A percentile compares a stretch with the other conserved stretches of the same genome.
Evolutionary conservation across 2,797 vertebrate species (phyloP).

Genomic region (Todus mexicanus): DNA sequence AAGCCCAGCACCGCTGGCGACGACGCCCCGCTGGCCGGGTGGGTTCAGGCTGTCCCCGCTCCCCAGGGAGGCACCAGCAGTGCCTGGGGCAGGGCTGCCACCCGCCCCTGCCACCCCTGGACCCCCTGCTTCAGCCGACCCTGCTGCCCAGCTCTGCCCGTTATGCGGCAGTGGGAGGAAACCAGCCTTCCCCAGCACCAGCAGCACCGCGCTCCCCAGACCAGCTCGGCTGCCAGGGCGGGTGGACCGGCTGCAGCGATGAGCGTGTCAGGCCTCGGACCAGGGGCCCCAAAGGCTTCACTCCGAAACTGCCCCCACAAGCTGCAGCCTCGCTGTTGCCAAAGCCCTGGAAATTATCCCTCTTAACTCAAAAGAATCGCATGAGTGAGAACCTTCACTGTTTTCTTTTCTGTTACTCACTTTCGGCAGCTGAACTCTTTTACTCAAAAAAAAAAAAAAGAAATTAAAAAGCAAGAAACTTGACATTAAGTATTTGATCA

Average conservation of each 20-base stretch:
- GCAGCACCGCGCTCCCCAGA: background rate
- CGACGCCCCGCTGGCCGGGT: accelerated
- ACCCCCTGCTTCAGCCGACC: accelerated
- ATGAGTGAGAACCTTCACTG: background rate
- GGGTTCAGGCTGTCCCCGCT: background rate
- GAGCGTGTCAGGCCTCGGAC: background rate
- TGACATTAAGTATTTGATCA: conserved; percentile 36
- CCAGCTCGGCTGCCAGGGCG: background rate
- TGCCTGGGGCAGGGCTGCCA: too few relatives aligned
- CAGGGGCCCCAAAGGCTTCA: accelerated
- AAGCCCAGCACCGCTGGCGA: accelerated
- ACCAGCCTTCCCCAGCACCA: accelerated
- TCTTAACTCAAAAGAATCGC: background rate
- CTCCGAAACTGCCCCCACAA: accelerated
- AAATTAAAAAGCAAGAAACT: background rate
- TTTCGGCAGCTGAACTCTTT: conserved; percentile 2
- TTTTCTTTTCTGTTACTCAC: background rate
- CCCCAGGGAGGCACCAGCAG: background rate
- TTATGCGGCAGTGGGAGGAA: background rate
- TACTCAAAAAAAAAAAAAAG: background rate
- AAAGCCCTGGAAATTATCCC: background rate
- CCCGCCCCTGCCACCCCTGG: background rate
- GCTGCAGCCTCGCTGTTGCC: background rate
- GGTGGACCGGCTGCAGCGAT: accelerated
- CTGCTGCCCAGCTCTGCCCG: background rate